Evolutionary conservation across 2,888 invertebrate genomes (phyloP).

Genomic region (Chironomus tentans): DNA sequence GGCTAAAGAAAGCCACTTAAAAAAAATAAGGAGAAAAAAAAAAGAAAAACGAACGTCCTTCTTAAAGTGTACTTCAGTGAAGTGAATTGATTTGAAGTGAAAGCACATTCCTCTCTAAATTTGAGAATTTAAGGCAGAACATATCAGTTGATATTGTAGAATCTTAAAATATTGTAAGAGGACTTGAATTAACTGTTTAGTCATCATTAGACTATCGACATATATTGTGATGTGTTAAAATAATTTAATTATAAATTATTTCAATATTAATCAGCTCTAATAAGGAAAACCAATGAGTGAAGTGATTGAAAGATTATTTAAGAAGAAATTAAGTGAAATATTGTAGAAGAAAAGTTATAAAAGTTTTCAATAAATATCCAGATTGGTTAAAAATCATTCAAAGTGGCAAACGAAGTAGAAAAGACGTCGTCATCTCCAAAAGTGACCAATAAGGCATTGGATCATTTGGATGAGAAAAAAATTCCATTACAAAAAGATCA

Average conservation of each 20-base stretch:
- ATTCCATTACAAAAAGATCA: no score
- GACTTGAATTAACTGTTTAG: background rate
- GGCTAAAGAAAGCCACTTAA: constrained; percentile 3
- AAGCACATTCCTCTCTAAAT: background rate
- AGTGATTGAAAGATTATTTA: background rate
- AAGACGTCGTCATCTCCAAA: background rate
- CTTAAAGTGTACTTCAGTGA: constrained; percentile 13
- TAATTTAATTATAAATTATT: no score
- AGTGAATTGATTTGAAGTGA: background rate
- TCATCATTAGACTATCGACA: constrained; percentile 1
- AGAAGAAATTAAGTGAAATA: background rate
- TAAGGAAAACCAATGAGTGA: no score
- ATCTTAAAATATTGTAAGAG: no score
- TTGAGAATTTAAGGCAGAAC: no score
- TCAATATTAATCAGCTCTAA: background rate
- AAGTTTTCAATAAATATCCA: no score
- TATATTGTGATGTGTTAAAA: background rate
- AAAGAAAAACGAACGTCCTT: constrained; percentile 3
- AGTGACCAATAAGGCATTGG: background rate
- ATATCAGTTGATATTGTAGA: no score
- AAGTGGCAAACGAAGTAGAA: constrained; percentile 19
- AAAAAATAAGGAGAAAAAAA: background rate
- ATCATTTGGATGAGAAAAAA: background rate
- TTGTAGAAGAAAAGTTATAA: background rate
- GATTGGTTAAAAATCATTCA: background rate